Evolutionary conservation across 2,888 invertebrate species (phyloP).

Genomic region (Agrenia bidenticulata): DNA sequence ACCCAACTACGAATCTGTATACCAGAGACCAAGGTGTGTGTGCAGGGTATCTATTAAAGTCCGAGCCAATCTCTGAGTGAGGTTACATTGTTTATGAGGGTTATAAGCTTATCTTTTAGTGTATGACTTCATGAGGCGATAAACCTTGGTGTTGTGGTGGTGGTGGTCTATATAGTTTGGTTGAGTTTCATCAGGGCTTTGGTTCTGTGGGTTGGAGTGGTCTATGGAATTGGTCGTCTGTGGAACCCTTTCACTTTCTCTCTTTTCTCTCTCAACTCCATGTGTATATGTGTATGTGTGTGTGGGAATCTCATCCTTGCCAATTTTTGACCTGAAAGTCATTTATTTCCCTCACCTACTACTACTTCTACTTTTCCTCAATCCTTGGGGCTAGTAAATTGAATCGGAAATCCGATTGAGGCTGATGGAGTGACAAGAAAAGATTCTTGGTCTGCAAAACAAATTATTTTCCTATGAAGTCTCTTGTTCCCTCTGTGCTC

Average conservation of each 20-base stretch:
- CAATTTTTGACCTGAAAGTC: conserved; percentile 37
- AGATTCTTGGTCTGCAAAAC: background rate
- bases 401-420: conserved; percentile 12
- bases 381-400: background rate
- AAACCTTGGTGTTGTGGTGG: too few species aligned
- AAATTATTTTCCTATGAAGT: background rate
- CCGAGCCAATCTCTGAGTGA: too few species aligned
- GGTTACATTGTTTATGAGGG: too few species aligned
- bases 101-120: too few species aligned
- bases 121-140: too few species aligned
- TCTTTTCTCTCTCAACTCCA: background rate
- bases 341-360: conserved; percentile 31
- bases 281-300: background rate
- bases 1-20: too few species aligned
- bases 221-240: too few species aligned
- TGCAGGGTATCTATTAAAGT: too few species aligned
- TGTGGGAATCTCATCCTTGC: conserved; percentile 31
- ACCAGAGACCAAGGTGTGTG: too few species aligned
- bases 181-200: too few species aligned
- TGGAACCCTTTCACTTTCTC: background rate
- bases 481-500: background rate
- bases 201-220: too few species aligned
- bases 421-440: conserved; percentile 4
- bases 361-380: background rate
- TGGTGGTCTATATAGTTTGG: too few species aligned